phyloP scores from a whole-genome alignment of 1,140 invertebrate genomes.

The Ostrea edulis region DNA sequence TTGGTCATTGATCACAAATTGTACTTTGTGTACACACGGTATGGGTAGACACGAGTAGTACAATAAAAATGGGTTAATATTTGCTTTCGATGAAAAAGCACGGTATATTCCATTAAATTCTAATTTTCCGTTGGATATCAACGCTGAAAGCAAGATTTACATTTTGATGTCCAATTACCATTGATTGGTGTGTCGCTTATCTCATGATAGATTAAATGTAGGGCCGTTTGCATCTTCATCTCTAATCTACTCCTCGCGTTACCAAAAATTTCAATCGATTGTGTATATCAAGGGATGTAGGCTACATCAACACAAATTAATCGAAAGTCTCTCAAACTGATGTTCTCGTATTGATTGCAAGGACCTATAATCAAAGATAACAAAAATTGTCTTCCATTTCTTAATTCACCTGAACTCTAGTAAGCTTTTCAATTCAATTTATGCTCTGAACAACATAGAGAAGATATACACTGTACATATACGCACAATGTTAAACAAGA shows the following conservation, averaged over 20 bases:
- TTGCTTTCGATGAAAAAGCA: neutral
- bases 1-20: too few species aligned
- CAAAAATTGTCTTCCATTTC: neutral
- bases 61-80: neutral
- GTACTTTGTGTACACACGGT: too few species aligned
- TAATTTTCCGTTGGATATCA: too few species aligned
- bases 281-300: neutral
- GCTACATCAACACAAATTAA: neutral
- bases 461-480: too few species aligned
- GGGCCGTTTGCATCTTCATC: neutral
- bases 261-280: slow-evolving; percentile 1
- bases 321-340: neutral
- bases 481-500: too few species aligned
- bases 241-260: neutral
- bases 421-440: too few species aligned
- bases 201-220: neutral
- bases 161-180: neutral
- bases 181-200: neutral
- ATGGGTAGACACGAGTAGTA: too few species aligned
- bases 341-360: neutral
- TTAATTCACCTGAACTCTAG: too few species aligned
- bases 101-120: neutral
- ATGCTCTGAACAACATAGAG: too few species aligned
- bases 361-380: neutral
- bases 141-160: too few species aligned